Conservation (phyloP, 2,888 invertebrate genomes). For the Thecophora atra region DNA sequence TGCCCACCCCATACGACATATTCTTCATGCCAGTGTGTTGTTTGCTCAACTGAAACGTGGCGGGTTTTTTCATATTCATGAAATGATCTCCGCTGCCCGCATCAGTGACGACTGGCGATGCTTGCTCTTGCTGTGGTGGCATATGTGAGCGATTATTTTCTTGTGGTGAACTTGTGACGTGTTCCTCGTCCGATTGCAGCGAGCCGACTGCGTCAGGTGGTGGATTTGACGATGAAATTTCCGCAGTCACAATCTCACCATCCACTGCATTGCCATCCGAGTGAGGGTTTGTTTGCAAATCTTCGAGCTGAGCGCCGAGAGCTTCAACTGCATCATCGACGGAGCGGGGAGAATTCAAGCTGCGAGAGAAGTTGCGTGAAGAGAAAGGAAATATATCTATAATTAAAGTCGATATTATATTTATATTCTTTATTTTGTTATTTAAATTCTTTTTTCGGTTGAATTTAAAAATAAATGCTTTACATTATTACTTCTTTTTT, state of each 20-base stretch:
- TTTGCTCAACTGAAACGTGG: slow-evolving; percentile 60
- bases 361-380: slow-evolving; percentile 2
- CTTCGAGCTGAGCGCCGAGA: slow-evolving; percentile 46
- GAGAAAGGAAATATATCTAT: too few relatives aligned
- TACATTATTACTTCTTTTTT: too few relatives aligned
- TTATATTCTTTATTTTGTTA: too few relatives aligned
- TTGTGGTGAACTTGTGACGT: slow-evolving; percentile 20
- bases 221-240: slow-evolving; percentile 31
- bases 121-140: too few relatives aligned
- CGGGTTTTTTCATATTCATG: slow-evolving; percentile 53
- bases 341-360: slow-evolving; percentile 12
- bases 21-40: slow-evolving; percentile 66
- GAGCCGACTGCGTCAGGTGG: slow-evolving; percentile 23
- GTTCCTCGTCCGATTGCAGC: not conserved
- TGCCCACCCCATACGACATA: slow-evolving; percentile 64
- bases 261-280: slow-evolving; percentile 31
- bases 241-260: slow-evolving; percentile 28
- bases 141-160: too few relatives aligned
- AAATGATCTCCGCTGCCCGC: slow-evolving; percentile 26
- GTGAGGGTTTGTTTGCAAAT: slow-evolving; percentile 42
- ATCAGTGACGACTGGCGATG: slow-evolving; percentile 38
- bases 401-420: too few relatives aligned
- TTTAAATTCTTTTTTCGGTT: too few relatives aligned
- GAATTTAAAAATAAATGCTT: too few relatives aligned
- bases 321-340: slow-evolving; percentile 40